Base-by-base conservation (phyloP, 2,888 invertebrate genomes). In the Pomacea canaliculata region DNA sequence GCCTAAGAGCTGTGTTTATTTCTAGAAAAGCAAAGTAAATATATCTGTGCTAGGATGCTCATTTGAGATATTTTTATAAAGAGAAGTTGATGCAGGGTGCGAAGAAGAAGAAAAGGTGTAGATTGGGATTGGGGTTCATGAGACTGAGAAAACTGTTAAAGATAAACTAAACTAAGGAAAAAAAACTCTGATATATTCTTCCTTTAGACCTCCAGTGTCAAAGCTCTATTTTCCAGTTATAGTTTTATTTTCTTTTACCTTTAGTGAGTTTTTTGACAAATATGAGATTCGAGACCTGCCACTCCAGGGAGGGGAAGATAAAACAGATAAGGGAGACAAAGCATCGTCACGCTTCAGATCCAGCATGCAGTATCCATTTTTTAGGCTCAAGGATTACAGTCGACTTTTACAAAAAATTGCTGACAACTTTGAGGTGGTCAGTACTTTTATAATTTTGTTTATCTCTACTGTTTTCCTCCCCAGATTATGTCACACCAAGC, bases 281-380 rank as follows among this genome's bases (percentile, higher is more conserved):
- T 78, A 86, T n/a, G 79, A 81, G 46, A 80, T 79, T 49, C 79
- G 81, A 12, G 81, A 82, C 48, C 82, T 82, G 71, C 71, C 66
- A 66, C 80, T 37, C 37, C 81, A 12, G 67, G 77, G 85, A 70
- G 82, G 80, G 7, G 78, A 76, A 37, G 79, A 77, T 46, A 77
- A 78, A 27, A 63, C 67, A 18, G 75, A 77, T 65, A 63, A 63
- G 19, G 19, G 63, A 63, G 74, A 74, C 7, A 67, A 67, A 10
- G 9, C 63, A 7, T 62, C 59, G 48, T 67, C 73, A 18, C 84
- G 80, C 46, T 86, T 88, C 67, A 79, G 83, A 71, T 79, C 86
- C 37, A 83, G 88, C 63, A 83, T 90, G 83, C 82, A 86, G 70
- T 83, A 86, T 37, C 91, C 91, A 0, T 83, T 90, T 19, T 79